Percentiles rank a stretch among this genome's conserved stretches.
phyloP scores from a whole-genome alignment of 2,797 vertebrate species.

The Pangasius krempfi region DNA sequence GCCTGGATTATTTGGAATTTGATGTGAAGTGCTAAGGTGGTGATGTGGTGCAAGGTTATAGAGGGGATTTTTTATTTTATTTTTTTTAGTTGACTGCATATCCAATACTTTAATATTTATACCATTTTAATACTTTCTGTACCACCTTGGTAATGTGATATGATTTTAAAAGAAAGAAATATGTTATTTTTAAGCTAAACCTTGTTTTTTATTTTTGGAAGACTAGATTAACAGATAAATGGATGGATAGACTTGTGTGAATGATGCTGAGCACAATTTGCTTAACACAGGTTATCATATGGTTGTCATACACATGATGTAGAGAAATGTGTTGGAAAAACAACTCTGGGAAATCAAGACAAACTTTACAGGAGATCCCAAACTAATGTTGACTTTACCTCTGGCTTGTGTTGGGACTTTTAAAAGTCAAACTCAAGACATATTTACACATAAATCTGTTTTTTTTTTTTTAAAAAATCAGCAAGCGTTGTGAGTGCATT shows the following conservation, averaged over 20 bases:
- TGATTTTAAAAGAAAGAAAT: no score
- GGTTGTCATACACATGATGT: neutral
- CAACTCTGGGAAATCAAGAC: neutral
- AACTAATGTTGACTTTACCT: neutral
- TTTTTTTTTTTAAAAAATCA: neutral
- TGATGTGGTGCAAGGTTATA: neutral
- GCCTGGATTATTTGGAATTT: neutral
- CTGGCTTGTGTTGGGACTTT: neutral
- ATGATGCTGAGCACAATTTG: neutral
- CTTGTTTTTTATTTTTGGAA: neutral
- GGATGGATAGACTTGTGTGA: neutral
- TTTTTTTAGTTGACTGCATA: neutral
- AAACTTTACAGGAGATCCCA: neutral
- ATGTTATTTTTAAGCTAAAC: neutral
- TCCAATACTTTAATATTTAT: neutral
- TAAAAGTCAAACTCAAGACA: neutral
- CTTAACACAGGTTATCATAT: neutral
- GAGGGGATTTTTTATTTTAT: neutral
- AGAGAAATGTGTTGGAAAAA: neutral
- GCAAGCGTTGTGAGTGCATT: neutral
- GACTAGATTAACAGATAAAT: neutral
- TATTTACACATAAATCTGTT: neutral
- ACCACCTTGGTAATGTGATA: neutral
- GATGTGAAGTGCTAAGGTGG: neutral
- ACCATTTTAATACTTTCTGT: neutral